These are phyloP conservation scores for Manis javanica DNA, from an alignment of 2,797 vertebrate genomes.

Conservation along the genomic window DNA sequence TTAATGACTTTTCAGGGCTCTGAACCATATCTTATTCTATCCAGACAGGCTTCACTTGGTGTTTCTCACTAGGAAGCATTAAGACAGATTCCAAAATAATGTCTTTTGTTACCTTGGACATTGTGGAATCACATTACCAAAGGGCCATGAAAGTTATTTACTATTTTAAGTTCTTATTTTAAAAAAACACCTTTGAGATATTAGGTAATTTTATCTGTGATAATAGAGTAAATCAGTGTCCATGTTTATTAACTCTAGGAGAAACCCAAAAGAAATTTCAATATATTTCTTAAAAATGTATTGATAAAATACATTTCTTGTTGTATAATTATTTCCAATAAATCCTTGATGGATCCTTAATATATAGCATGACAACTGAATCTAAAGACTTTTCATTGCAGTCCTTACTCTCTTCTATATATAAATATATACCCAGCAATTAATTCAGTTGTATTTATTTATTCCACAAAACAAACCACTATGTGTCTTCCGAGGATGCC, in stretches of 20 bases:
- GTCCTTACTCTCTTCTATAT: neutral
- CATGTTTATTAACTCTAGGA: neutral
- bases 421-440: neutral
- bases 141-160: neutral
- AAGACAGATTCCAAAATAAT: neutral
- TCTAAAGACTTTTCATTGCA: neutral
- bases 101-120: neutral
- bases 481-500: neutral
- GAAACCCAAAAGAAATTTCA: neutral
- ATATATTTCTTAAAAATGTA: neutral
- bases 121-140: neutral
- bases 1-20: constrained; percentile 4
- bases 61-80: constrained; percentile 18
- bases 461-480: neutral
- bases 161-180: constrained; percentile 18
- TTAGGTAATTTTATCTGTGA: neutral
- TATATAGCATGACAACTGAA: neutral
- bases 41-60: neutral
- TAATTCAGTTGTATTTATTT: neutral
- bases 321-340: neutral
- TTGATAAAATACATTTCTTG: neutral
- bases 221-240: neutral
- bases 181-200: neutral
- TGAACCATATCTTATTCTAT: neutral
- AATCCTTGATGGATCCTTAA: neutral